Evolutionary conservation across 2,888 invertebrate genomes (phyloP).

Genomic region (Dicranocentrus wangi): DNA sequence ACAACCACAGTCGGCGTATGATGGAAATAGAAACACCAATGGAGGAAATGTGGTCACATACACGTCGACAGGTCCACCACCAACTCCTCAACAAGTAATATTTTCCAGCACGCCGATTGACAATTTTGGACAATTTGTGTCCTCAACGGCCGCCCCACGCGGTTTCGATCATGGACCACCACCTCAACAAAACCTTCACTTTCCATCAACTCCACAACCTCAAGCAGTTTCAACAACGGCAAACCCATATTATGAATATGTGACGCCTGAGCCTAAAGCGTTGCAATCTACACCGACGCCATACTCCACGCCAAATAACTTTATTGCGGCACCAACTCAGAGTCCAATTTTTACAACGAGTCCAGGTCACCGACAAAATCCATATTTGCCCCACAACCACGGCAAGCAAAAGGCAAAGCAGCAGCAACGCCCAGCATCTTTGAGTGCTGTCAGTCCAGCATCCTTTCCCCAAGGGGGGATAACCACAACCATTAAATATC

Average conservation of each 20-base stretch:
- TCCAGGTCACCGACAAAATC: conserved; percentile 67
- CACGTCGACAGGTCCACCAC: conserved; percentile 51
- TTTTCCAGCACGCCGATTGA: conserved; percentile 52
- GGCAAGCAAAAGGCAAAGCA: conserved; percentile 53
- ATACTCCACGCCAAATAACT: conserved; percentile 60
- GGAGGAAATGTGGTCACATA: conserved; percentile 33
- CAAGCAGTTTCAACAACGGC: conserved; percentile 24
- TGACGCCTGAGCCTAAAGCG: not conserved
- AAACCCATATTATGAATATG: conserved; percentile 31
- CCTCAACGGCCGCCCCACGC: conserved; percentile 53
- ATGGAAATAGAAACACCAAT: not conserved
- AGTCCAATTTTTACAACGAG: conserved; percentile 57
- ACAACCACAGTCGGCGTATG: conserved; percentile 34
- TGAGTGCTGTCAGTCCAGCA: conserved; percentile 41
- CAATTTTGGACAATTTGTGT: conserved; percentile 33
- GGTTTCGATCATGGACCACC: conserved; percentile 38
- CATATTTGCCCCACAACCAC: conserved; percentile 66
- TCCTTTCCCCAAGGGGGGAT: conserved; percentile 58
- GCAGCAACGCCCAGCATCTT: conserved; percentile 36
- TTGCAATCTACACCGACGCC: conserved; percentile 29
- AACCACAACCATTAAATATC: conserved; percentile 66
- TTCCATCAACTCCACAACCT: conserved; percentile 30
- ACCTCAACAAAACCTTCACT: conserved; percentile 11
- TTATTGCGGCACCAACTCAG: conserved; percentile 64
- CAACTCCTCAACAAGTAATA: conserved; percentile 57